These are phyloP conservation scores for Hypotaenidia okinawae DNA, from an alignment of 2,797 vertebrate genomes.

Conservation along the genomic window DNA sequence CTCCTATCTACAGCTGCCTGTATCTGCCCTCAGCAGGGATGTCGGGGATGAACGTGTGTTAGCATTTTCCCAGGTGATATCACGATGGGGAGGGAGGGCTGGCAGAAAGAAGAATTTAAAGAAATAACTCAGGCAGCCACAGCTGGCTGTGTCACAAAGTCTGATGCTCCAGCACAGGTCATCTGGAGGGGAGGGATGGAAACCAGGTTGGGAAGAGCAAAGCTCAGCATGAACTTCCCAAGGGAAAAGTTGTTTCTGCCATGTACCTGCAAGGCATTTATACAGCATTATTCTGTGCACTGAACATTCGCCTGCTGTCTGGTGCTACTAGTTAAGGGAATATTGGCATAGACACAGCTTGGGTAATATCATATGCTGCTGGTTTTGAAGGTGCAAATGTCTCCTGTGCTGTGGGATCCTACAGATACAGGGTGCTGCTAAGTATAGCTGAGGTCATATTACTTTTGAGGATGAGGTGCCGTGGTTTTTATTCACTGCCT, in stretches of 20 bases:
- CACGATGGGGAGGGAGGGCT: background rate
- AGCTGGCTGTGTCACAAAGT: background rate
- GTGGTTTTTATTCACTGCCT: background rate
- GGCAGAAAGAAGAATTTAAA: background rate
- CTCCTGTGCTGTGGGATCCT: background rate
- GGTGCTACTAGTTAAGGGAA: background rate
- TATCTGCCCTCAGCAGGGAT: background rate
- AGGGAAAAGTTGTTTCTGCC: background rate
- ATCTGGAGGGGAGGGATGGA: background rate
- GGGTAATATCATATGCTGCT: background rate
- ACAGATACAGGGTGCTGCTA: background rate
- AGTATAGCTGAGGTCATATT: background rate
- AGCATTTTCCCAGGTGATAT: background rate
- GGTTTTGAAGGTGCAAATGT: background rate
- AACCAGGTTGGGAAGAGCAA: background rate
- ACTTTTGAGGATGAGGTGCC: background rate
- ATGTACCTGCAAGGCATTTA: background rate
- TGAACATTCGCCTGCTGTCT: background rate
- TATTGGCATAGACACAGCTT: background rate
- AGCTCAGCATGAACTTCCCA: background rate
- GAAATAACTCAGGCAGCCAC: background rate
- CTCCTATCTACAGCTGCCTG: background rate
- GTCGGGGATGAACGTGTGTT: accelerated
- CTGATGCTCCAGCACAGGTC: background rate
- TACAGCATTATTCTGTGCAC: background rate